Evolutionary conservation across 2,888 invertebrate species (phyloP), one percentile per base, ranked within the genome.

Genomic region (Ochlodes sylvanus): DNA sequence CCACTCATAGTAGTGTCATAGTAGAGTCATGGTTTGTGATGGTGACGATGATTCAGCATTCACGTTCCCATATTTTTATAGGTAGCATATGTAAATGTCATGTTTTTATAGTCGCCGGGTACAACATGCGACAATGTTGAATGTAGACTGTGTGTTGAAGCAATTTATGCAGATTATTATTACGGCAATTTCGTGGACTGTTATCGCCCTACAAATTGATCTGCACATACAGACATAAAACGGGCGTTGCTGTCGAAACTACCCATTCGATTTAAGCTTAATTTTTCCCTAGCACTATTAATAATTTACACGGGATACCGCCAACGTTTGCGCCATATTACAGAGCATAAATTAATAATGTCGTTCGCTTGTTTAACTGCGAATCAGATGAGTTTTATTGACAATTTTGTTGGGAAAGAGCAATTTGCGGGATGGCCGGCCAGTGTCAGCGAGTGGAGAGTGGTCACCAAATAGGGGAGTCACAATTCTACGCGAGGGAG

Each of bases 331-430:
- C 90, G 87, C 90, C 88, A 92, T 93, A 92, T 93, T 93, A 93
- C 92, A 91, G 85, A 86, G 89, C 93, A 92, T 93, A 93, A 93
- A 92, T 93, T 93, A 92, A 93, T 93, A 92, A 92, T 91, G 91
- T 89, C 89, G 88, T 85, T 87, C 90, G 92, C 92, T 88, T 92
- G 91, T 92, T 93, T 92, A 91, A 92, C 92, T 93, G 92, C 92
- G 93, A 93, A 92, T 92, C 92, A 89, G 92, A 92, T 92, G 92
- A 92, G 90, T 93, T 93, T 93, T 93, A 93, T 93, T 93, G 93
- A 91, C 93, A 92, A 93, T 93, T 89, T 92, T 89, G 93, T 88
- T 90, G 89, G 90, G 88, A 90, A 90, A 92, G 90, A 87, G 93
- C 92, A 92, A 92, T 93, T 93, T 93, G 92, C 86, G 92, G 92